Percentiles rank a stretch among this genome's conserved stretches.
phyloP scores from a whole-genome alignment of 2,888 invertebrate species.

The Galerucella nymphaeae region DNA sequence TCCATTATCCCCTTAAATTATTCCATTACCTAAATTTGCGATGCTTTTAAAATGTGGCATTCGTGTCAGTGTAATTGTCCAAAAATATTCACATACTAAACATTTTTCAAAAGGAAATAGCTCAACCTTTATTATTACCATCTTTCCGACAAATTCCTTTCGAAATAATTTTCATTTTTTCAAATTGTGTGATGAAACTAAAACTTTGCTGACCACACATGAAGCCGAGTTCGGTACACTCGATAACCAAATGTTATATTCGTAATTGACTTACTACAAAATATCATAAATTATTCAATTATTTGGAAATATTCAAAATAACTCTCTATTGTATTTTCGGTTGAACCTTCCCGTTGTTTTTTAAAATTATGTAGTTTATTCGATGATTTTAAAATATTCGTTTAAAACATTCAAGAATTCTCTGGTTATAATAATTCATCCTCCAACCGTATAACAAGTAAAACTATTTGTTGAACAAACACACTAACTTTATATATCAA shows the following conservation, averaged over 20 bases:
- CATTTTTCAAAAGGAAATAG: too few species aligned
- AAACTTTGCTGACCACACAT: neutral
- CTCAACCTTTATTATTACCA: too few species aligned
- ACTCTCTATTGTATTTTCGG: neutral
- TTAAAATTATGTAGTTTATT: neutral
- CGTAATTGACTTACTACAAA: neutral
- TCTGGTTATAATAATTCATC: neutral
- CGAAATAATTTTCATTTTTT: neutral
- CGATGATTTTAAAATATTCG: too few species aligned
- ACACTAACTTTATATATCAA: neutral
- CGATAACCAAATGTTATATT: conserved; percentile 4
- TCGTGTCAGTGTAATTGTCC: too few species aligned
- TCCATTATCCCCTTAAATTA: too few species aligned
- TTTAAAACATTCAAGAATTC: neutral
- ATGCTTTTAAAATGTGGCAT: too few species aligned
- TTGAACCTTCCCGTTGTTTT: neutral
- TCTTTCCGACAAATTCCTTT: too few species aligned
- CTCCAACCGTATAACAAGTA: too few species aligned
- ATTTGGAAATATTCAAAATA: conserved; percentile 1
- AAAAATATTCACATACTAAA: too few species aligned
- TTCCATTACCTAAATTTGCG: too few species aligned
- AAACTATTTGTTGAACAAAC: too few species aligned
- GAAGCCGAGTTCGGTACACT: neutral
- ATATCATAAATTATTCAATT: neutral
- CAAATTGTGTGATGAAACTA: too few species aligned